Conservation (phyloP, 2,797 vertebrate species). For the Podarcis siculus region DNA sequence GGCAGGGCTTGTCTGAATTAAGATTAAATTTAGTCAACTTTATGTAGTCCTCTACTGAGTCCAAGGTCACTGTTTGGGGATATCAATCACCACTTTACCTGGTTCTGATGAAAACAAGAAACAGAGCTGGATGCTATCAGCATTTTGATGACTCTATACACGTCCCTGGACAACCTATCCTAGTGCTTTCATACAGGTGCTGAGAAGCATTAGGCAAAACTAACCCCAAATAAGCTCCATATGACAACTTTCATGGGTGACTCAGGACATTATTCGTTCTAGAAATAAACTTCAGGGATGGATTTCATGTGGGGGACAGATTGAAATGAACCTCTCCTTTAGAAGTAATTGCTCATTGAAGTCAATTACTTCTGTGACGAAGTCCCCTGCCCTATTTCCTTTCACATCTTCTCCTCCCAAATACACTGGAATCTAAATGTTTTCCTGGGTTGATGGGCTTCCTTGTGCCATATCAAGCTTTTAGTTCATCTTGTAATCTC, state of each 20-base stretch:
- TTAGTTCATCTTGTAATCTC: conserved; percentile 59
- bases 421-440: conserved; percentile 59
- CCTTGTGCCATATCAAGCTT: conserved; percentile 40
- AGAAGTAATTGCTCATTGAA: not conserved
- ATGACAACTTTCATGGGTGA: not conserved
- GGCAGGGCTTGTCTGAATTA: not conserved
- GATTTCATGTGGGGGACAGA: not conserved
- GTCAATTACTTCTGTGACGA: not conserved
- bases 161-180: too few species aligned
- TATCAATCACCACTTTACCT: not conserved
- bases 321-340: not conserved
- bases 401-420: not conserved
- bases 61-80: not conserved
- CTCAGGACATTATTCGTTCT: not conserved
- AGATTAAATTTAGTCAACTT: not conserved
- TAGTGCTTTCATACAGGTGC: not conserved
- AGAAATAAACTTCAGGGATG: not conserved
- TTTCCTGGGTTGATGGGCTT: conserved; percentile 47
- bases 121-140: not conserved
- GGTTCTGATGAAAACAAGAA: not conserved
- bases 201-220: not conserved
- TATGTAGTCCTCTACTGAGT: not conserved
- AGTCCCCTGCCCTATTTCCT: not conserved
- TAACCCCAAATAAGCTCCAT: not conserved
- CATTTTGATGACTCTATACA: not conserved